Conservation (phyloP, 2,113 vertebrate genomes). For the Microtus pennsylvanicus region DNA sequence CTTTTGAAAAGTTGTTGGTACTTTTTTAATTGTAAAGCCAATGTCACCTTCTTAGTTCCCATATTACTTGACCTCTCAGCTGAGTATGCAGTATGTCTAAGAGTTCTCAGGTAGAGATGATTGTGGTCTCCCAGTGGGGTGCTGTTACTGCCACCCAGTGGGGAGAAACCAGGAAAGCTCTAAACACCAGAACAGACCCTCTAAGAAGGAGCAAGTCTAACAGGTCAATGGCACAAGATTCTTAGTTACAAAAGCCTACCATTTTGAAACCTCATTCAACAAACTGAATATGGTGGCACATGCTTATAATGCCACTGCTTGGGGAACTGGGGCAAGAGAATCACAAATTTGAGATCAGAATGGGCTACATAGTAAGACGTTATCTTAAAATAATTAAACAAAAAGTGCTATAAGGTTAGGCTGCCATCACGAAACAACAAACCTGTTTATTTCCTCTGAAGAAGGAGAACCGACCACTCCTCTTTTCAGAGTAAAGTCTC, state of each 20-base stretch:
- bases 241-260: not conserved
- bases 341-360: not conserved
- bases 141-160: not conserved
- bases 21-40: not conserved
- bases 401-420: not conserved
- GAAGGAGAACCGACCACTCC: not conserved
- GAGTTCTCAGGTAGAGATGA: not conserved
- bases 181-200: not conserved
- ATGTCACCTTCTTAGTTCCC: not conserved
- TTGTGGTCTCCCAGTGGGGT: not conserved
- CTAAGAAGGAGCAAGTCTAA: not conserved
- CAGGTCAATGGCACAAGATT: not conserved
- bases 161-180: not conserved
- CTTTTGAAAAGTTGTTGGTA: not conserved
- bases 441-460: not conserved
- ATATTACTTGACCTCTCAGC: not conserved
- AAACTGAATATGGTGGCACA: not conserved
- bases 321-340: not conserved
- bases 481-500: constrained; percentile 21
- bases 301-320: not conserved
- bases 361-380: not conserved
- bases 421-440: not conserved
- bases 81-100: not conserved
- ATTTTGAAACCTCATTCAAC: not conserved
- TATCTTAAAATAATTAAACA: not conserved